Conservation (phyloP, 2,113 vertebrate genomes). For the Petrocephalus microphthalmus region DNA sequence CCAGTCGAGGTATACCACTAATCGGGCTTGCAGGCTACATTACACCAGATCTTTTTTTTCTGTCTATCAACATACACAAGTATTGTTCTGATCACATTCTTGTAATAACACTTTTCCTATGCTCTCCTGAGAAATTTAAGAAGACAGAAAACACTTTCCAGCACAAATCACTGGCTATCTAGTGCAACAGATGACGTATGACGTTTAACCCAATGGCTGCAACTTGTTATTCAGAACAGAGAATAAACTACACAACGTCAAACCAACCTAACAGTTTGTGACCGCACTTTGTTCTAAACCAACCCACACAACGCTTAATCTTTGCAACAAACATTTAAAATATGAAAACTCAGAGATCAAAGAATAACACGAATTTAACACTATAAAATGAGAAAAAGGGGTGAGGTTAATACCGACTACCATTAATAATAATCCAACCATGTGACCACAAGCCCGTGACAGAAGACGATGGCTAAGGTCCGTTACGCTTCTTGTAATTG, state of each 20-base stretch:
- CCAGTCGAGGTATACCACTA: not conserved
- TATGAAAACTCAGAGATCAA: not conserved
- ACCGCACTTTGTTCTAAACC: not conserved
- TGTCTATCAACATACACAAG: not conserved
- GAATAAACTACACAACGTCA: not conserved
- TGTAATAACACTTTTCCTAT: not conserved
- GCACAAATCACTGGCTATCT: not conserved
- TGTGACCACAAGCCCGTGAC: constrained; percentile 3
- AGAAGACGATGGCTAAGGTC: not conserved
- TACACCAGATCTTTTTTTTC: not conserved
- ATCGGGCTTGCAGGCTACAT: not conserved
- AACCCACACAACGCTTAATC: not conserved
- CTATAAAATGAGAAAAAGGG: not conserved
- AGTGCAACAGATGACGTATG: not conserved
- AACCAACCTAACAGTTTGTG: not conserved
- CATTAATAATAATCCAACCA: not conserved
- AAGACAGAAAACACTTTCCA: not conserved
- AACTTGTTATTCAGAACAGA: not conserved
- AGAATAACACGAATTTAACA: not conserved
- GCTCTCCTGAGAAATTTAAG: not conserved
- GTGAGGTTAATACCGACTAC: not conserved
- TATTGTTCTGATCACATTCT: not conserved
- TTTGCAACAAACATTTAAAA: not conserved
- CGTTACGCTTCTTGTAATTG: not conserved
- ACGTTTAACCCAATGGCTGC: not conserved